These are phyloP conservation scores for Papilio polyxenes DNA, from an alignment of 1,140 invertebrate genomes.

Conservation along the genomic window DNA sequence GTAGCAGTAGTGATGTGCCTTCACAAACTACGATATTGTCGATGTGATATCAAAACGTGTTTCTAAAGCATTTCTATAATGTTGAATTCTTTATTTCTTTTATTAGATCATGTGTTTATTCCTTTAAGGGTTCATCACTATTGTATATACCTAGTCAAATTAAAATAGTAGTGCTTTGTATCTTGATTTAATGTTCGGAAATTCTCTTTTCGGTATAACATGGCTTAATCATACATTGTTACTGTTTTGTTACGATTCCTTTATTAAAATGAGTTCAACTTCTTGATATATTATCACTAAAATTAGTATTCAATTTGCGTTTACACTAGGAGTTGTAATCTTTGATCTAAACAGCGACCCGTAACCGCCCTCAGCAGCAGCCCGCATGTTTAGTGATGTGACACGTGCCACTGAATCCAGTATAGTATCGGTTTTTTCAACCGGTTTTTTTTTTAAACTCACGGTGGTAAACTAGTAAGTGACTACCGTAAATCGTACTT, in stretches of 20 bases:
- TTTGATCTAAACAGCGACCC: slow-evolving; percentile 24
- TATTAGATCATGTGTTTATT: no score
- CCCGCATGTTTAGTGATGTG: slow-evolving; percentile 11
- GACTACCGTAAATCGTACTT: no score
- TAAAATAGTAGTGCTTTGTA: no score
- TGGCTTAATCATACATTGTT: no score
- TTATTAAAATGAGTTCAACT: not conserved
- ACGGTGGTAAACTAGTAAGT: not conserved
- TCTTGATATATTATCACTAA: not conserved
- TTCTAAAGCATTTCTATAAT: no score
- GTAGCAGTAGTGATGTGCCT: not conserved
- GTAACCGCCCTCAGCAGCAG: not conserved
- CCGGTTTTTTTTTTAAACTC: not conserved
- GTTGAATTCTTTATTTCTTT: no score
- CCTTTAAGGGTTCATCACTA: no score
- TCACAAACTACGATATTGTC: not conserved
- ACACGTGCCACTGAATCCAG: slow-evolving; percentile 1
- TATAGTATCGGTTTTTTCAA: not conserved
- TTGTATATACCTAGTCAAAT: no score
- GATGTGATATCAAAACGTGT: no score
- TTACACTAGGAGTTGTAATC: slow-evolving; percentile 15
- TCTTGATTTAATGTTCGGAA: no score
- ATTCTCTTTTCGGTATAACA: no score
- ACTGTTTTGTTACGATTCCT: no score
- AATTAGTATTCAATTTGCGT: slow-evolving; percentile 33